Conservation (phyloP, 2,888 invertebrate genomes). For the Andrena camellia region DNA sequence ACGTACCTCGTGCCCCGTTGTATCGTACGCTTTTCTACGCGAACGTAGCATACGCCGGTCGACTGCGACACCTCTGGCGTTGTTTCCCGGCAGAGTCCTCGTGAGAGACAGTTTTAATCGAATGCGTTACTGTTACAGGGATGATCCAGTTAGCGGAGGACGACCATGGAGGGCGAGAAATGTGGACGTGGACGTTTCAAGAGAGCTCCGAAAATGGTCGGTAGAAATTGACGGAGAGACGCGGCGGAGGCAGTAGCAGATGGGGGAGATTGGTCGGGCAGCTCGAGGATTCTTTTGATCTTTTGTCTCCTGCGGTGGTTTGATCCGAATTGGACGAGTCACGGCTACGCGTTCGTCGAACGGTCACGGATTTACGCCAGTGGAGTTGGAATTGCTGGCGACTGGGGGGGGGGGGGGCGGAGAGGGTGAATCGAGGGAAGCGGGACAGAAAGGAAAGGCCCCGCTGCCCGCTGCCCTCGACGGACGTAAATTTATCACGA, state of each 20-base stretch:
- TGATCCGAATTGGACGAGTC: constrained; percentile 17
- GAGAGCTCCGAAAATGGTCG: too few species aligned
- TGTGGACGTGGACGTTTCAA: too few species aligned
- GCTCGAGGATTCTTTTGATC: neutral
- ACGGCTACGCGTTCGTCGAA: constrained; percentile 14
- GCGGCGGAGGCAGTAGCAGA: too few species aligned
- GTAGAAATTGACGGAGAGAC: too few species aligned
- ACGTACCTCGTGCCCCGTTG: neutral
- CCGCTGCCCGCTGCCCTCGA: constrained; percentile 64
- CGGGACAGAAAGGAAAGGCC: constrained; percentile 46
- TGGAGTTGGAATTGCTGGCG: constrained; percentile 72
- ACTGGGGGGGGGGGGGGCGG: constrained; percentile 52
- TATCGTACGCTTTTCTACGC: constrained; percentile 10
- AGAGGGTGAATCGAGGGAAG: constrained; percentile 73
- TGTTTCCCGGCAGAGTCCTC: constrained; percentile 6
- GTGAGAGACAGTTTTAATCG: neutral
- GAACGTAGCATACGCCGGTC: neutral
- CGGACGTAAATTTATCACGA: constrained; percentile 81
- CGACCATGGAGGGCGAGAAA: too few species aligned
- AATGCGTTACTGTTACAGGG: neutral
- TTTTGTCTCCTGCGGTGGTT: neutral
- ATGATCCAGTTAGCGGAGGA: neutral
- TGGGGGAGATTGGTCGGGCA: neutral
- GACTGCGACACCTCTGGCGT: constrained; percentile 8
- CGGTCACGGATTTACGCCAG: constrained; percentile 11